A percentile compares a stretch with the other conserved stretches of the same genome.
Conservation (phyloP, 1,140 invertebrate genomes). For the Penaeus japonicus region DNA sequence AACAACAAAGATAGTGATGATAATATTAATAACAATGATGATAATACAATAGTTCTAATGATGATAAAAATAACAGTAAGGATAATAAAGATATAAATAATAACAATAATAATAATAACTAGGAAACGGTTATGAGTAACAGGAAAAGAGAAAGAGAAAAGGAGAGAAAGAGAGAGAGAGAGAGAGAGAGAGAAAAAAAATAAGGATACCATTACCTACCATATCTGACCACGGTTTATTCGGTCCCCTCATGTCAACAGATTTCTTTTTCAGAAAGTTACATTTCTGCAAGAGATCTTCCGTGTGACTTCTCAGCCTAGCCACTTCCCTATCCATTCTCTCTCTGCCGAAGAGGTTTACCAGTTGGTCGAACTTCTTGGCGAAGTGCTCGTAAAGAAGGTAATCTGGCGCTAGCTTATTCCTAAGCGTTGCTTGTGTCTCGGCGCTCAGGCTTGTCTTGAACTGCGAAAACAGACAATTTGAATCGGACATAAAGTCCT, state of each 20-base stretch:
- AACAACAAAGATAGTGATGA: no score
- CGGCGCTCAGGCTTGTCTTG: background rate
- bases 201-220: background rate
- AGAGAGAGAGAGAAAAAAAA: no score
- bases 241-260: background rate
- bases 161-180: no score
- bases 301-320: constrained; percentile 8
- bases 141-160: no score
- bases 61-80: no score
- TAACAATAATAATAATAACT: no score
- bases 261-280: constrained; percentile 2
- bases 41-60: no score
- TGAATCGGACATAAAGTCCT: background rate
- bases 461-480: background rate
- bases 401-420: constrained; percentile 43
- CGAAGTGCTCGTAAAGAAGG: constrained; percentile 45
- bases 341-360: constrained; percentile 48
- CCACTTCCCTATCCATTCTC: constrained; percentile 43
- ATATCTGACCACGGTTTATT: constrained; percentile 4
- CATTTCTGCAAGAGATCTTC: constrained; percentile 6
- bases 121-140: no score
- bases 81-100: no score
- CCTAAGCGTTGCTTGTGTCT: background rate
- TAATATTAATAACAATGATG: no score
- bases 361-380: constrained; percentile 25